Conservation (phyloP, 2,888 invertebrate genomes). For the Drosophila demipolita region DNA sequence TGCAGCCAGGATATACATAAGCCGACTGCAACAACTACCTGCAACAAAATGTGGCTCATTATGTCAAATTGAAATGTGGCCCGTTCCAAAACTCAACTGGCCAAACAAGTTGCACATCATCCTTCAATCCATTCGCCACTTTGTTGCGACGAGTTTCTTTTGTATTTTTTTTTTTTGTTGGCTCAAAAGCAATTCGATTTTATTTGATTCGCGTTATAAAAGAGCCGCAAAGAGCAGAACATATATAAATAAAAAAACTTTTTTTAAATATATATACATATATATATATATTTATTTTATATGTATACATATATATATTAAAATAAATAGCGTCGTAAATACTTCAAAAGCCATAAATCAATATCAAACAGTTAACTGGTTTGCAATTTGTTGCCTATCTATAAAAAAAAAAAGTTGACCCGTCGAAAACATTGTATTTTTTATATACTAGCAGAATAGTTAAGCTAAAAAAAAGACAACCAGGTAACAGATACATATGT, state of each 20-base stretch:
- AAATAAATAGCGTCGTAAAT: constrained; percentile 19
- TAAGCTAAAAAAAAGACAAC: background rate
- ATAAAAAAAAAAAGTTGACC: background rate
- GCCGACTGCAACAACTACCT: constrained; percentile 16
- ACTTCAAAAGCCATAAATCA: constrained; percentile 40
- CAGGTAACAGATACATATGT: background rate
- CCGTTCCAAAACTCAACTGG: constrained; percentile 49
- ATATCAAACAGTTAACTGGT: constrained; percentile 32
- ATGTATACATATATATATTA: too few relatives aligned
- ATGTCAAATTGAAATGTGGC: constrained; percentile 73
- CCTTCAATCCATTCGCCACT: constrained; percentile 1
- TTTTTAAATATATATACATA: too few relatives aligned
- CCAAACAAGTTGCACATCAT: constrained; percentile 60
- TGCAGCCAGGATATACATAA: constrained; percentile 41
- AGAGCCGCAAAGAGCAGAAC: constrained; percentile 22
- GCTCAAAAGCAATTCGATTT: background rate
- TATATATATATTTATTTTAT: too few relatives aligned
- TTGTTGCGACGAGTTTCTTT: constrained; percentile 14
- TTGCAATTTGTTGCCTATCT: background rate
- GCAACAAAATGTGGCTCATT: constrained; percentile 58
- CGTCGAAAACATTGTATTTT: background rate
- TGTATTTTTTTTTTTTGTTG: background rate
- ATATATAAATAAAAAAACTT: background rate
- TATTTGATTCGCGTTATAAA: background rate
- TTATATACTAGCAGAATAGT: background rate